Conservation (phyloP, 2,888 invertebrate species). For the Leptopilina myrica region DNA sequence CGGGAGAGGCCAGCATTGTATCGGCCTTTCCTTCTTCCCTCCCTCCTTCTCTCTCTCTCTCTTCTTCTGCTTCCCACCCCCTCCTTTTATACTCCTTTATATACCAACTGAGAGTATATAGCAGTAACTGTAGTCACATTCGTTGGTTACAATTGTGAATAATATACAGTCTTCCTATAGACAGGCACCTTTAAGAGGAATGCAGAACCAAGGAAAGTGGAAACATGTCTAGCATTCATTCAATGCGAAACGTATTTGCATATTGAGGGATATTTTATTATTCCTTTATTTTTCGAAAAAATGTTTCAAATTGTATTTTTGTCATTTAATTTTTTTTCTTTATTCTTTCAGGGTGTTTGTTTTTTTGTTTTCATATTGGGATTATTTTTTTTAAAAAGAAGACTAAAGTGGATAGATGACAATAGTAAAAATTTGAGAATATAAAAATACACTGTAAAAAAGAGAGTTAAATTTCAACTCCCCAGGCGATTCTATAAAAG, state of each 20-base stretch:
- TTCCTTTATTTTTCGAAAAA: background rate
- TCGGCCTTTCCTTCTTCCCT: conserved; percentile 71
- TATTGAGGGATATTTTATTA: conserved; percentile 15
- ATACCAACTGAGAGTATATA: conserved; percentile 31
- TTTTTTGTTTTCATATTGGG: background rate
- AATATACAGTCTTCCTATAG: conserved; percentile 34
- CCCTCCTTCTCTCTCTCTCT: conserved; percentile 50
- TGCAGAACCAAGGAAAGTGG: conserved; percentile 31
- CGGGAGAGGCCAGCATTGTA: conserved; percentile 75
- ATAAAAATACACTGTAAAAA: too few species aligned
- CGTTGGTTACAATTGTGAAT: conserved; percentile 31
- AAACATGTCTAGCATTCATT: conserved; percentile 31
- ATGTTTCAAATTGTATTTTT: background rate
- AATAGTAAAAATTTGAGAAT: too few species aligned
- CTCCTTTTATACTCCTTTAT: conserved; percentile 29
- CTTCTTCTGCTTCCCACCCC: conserved; percentile 46
- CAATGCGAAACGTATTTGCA: background rate
- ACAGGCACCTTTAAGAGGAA: conserved; percentile 33
- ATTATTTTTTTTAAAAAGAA: too few species aligned
- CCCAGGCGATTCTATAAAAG: too few species aligned
- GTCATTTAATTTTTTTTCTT: background rate
- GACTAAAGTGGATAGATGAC: too few species aligned
- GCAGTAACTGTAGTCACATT: conserved; percentile 35
- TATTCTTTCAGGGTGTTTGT: background rate
- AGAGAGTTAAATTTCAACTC: too few species aligned